Conservation (phyloP, 2,888 invertebrate genomes). For the Cantharis rustica region DNA sequence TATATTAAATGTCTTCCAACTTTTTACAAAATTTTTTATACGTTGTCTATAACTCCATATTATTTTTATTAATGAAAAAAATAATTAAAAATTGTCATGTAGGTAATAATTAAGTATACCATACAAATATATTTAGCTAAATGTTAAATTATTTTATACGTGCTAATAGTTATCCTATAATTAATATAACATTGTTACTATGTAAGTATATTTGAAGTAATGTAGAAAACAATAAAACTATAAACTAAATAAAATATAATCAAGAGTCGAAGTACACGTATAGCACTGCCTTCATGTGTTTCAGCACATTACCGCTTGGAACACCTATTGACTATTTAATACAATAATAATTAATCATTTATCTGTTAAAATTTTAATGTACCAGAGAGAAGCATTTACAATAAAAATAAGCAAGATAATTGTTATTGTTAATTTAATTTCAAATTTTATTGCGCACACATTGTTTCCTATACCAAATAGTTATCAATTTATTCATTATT, state of each 20-base stretch:
- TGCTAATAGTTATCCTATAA: conserved; percentile 43
- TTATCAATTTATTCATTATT: no score
- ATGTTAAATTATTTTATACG: conserved; percentile 14
- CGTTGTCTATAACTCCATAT: conserved; percentile 20
- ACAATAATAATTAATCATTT: conserved; percentile 56
- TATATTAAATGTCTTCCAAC: conserved; percentile 50
- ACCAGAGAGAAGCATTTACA: conserved; percentile 58
- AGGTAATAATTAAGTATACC: conserved; percentile 5
- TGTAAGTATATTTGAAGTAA: conserved; percentile 32
- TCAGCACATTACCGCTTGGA: conserved; percentile 58
- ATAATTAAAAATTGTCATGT: conserved; percentile 17
- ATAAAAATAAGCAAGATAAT: conserved; percentile 57
- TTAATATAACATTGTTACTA: conserved; percentile 43
- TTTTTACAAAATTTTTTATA: conserved; percentile 34
- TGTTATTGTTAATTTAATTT: conserved; percentile 45
- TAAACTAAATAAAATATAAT: conserved; percentile 26
- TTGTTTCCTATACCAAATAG: neutral
- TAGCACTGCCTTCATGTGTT: conserved; percentile 58
- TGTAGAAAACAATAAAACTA: conserved; percentile 29
- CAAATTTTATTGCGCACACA: conserved; percentile 1
- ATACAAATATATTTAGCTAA: conserved; percentile 4
- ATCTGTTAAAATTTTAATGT: conserved; percentile 59
- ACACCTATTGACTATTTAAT: conserved; percentile 57
- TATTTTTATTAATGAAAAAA: conserved; percentile 17
- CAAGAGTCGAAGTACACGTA: conserved; percentile 47